A percentile compares a stretch with the other conserved stretches of the same genome.
These are phyloP conservation scores for Melanophora roralis DNA, from an alignment of 2,888 invertebrate genomes.

Conservation along the genomic window DNA sequence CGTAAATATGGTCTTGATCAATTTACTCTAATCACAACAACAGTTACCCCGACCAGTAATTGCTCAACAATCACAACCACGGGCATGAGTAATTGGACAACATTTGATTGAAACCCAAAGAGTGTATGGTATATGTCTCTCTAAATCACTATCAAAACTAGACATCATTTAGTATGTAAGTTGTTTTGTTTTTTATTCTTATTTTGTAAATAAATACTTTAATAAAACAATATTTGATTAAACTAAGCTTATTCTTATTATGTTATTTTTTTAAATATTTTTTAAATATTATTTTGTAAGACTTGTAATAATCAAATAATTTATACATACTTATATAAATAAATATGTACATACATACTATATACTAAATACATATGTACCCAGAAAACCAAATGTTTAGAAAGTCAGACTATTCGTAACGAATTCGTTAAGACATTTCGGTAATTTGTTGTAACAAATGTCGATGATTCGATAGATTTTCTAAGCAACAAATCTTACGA, in stretches of 20 bases:
- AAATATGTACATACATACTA: background rate
- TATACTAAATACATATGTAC: background rate
- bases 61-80: slow-evolving; percentile 59
- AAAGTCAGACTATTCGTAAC: no score
- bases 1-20: slow-evolving; percentile 77
- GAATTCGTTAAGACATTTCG: no score
- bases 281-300: slow-evolving; percentile 15
- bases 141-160: background rate
- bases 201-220: slow-evolving; percentile 28
- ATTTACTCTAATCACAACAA: slow-evolving; percentile 71
- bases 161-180: background rate
- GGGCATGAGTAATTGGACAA: slow-evolving; percentile 75
- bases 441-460: no score
- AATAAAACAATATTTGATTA: slow-evolving; percentile 11
- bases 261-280: background rate
- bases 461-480: no score
- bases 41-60: slow-evolving; percentile 61
- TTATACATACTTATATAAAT: no score
- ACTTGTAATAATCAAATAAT: slow-evolving; percentile 1
- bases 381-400: no score
- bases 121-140: background rate
- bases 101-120: slow-evolving; percentile 71
- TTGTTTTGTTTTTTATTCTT: background rate
- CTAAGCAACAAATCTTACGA: no score
- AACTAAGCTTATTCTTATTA: background rate